phyloP scores from a whole-genome alignment of 2,113 vertebrate species.

The Piaya cayana region DNA sequence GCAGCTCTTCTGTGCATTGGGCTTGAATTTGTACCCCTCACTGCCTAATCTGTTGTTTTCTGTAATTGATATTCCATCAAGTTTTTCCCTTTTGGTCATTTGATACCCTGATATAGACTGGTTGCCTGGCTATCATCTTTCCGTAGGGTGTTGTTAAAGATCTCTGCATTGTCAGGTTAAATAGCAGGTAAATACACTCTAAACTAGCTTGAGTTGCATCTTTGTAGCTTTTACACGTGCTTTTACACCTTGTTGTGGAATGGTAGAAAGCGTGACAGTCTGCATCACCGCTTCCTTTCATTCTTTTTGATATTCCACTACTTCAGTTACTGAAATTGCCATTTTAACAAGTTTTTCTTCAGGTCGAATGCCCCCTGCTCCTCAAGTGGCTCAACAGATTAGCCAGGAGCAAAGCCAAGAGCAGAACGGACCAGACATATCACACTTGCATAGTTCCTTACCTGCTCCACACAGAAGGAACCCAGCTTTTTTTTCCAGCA shows the following conservation, averaged over 20 bases:
- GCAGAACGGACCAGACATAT: slow-evolving; percentile 86
- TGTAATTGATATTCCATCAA: neutral
- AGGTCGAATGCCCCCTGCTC: slow-evolving; percentile 85
- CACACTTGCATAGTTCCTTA: slow-evolving; percentile 82
- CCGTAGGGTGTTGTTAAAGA: neutral
- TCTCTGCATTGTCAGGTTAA: neutral
- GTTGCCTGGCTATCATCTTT: neutral
- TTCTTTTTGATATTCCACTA: neutral
- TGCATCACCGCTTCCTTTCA: neutral
- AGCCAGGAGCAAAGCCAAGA: slow-evolving; percentile 86
- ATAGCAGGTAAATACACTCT: neutral
- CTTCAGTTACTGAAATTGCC: neutral
- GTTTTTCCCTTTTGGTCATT: neutral
- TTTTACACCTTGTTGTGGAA: no score
- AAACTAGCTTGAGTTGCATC: neutral
- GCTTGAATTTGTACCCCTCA: neutral
- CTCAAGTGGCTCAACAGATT: slow-evolving; percentile 78
- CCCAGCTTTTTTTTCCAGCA: neutral
- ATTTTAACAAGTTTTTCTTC: slow-evolving; percentile 24
- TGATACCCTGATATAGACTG: neutral
- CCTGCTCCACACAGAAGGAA: slow-evolving; percentile 54
- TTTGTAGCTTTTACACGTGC: neutral
- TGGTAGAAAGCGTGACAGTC: neutral
- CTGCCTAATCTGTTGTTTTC: slow-evolving; percentile 15
- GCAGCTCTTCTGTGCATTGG: neutral